Evolutionary conservation across 2,113 vertebrate genomes (phyloP).

Genomic region (Pluvialis apricaria): DNA sequence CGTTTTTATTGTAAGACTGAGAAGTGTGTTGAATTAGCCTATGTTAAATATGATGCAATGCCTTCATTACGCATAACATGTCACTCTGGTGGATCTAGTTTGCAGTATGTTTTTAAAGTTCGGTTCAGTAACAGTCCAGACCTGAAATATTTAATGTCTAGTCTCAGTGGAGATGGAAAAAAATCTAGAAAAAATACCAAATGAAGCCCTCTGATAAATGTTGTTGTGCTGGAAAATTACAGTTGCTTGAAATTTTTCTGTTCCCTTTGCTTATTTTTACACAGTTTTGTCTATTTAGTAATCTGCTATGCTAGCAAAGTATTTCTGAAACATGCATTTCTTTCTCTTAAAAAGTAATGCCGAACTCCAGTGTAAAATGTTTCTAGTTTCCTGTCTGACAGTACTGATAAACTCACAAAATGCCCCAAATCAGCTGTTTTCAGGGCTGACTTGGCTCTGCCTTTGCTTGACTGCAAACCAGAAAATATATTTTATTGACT

Average conservation of each 20-base stretch:
- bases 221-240: not conserved
- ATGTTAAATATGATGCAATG: not conserved
- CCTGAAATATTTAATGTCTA: not conserved
- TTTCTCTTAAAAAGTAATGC: not conserved
- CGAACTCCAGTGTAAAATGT: not conserved
- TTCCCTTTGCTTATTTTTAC: not conserved
- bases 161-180: not conserved
- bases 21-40: not conserved
- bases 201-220: not conserved
- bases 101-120: not conserved
- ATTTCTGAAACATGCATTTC: not conserved
- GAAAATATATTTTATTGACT: not conserved
- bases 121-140: not conserved
- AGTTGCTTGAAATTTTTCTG: not conserved
- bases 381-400: not conserved
- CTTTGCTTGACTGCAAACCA: not conserved
- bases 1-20: not conserved
- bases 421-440: not conserved
- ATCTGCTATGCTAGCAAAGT: not conserved
- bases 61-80: not conserved
- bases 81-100: not conserved
- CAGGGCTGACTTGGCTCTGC: not conserved
- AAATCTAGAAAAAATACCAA: not conserved
- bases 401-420: not conserved
- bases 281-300: not conserved